phyloP scores from a whole-genome alignment of 2,113 vertebrate species.

The Ammodramus savannarum region DNA sequence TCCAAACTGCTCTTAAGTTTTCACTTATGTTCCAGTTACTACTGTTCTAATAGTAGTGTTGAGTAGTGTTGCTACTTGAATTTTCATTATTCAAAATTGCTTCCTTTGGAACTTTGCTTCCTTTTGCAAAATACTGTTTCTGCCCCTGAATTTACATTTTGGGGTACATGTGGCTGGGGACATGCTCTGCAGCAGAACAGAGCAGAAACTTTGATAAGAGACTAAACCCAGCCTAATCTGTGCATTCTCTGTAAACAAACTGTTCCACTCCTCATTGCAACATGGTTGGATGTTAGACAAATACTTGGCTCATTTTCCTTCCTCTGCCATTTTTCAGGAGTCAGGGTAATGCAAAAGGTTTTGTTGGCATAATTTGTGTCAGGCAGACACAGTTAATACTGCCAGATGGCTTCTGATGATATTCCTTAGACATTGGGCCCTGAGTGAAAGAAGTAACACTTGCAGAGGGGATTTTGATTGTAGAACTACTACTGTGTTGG shows the following conservation, averaged over 20 bases:
- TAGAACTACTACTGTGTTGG: background rate
- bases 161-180: background rate
- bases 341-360: background rate
- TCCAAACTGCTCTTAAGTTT: background rate
- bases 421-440: background rate
- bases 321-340: background rate
- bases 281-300: background rate
- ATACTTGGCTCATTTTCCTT: background rate
- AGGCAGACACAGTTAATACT: background rate
- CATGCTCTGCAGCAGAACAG: background rate
- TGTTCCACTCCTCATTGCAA: background rate
- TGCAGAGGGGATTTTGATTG: background rate
- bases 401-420: background rate
- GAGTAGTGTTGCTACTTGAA: background rate
- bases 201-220: background rate
- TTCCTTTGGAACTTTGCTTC: background rate
- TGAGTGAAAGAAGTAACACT: background rate
- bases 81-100: background rate
- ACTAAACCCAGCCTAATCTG: background rate
- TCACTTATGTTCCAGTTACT: background rate
- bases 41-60: background rate
- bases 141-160: background rate
- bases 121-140: background rate
- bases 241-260: background rate
- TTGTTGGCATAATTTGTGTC: background rate